Base-by-base conservation (phyloP, 2,797 vertebrate species). In the Tenualosa thibaudeaui region DNA sequence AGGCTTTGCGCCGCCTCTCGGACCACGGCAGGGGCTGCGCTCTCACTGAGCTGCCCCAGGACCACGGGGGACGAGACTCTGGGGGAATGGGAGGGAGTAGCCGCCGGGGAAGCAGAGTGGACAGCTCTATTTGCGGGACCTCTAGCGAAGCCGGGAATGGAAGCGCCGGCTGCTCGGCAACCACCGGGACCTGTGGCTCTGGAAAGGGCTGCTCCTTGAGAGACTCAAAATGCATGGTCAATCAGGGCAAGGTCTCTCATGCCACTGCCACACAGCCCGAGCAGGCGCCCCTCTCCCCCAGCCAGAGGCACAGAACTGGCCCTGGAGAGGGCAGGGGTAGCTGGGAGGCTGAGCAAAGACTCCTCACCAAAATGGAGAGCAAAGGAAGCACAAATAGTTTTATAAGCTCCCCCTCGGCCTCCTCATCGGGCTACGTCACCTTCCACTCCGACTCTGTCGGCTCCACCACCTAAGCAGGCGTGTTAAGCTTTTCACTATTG, bases 341-440 rank as follows among this genome's bases (percentile, higher is more conserved):
- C 13, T 95, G 95, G 94, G 93, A 88, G n/a, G 40, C 71, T 5
- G 94, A 92, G n/a, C 94, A 93, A 0, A 95, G 93, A 82, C 93
- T 93, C 37, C 90, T 92, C 53, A 93, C 86, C 82, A 94, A 91
- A 81, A 93, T 87, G 0, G 95, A 95, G 81, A 93, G 92, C 84
- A 96, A 96, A 91, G 94, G 94, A 90, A 96, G 96, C 94, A 95
- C 94, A 89, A 97, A 97, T 93, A 97, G 97, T 95, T 98, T 97
- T 94, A 90, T 96, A 93, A 97, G 96, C 92, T 96, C 95, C 8
- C 95, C 96, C 2, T 96, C 96, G 0, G 94, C 71, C 90, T 92
- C 94, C 0, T 97, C 97, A 31, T 97, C 95, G 0, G 96, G 97
- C 78, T 97, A 97, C 65, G 93, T 95, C 88, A 96, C 96, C 0